Conservation (phyloP, 2,113 vertebrate species). For the Tragelaphus scriptus region DNA sequence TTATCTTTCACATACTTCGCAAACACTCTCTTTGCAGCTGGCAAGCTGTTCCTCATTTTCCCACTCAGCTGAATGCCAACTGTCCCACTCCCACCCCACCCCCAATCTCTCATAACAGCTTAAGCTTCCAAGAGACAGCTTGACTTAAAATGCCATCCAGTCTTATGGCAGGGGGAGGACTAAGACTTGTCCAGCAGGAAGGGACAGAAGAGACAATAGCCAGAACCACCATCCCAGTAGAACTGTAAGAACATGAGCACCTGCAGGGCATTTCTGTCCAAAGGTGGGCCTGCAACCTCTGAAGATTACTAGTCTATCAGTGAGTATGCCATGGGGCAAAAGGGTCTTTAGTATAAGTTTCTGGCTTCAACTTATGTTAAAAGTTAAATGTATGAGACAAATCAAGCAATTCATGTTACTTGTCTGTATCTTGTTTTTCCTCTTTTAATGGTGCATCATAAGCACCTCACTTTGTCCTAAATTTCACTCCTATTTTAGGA, state of each 20-base stretch:
- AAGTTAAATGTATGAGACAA: not conserved
- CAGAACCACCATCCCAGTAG: not conserved
- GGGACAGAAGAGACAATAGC: not conserved
- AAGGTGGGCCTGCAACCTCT: not conserved
- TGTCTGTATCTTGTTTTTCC: not conserved
- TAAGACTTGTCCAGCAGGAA: not conserved
- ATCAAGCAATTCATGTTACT: not conserved
- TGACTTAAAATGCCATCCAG: constrained; percentile 45
- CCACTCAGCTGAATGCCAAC: constrained; percentile 60
- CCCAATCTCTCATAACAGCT: constrained; percentile 17
- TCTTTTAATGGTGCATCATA: not conserved
- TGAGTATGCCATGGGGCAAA: not conserved
- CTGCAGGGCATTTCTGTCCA: not conserved
- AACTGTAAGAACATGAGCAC: not conserved
- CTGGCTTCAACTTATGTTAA: not conserved
- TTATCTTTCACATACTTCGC: not conserved
- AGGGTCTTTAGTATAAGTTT: not conserved
- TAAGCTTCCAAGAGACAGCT: constrained; percentile 62
- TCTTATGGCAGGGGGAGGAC: constrained; percentile 16
- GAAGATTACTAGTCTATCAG: not conserved
- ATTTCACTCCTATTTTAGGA: not conserved
- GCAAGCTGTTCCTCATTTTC: constrained; percentile 32
- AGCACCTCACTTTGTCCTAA: not conserved
- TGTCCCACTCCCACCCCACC: not conserved
- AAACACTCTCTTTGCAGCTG: constrained; percentile 50